Evolutionary conservation across 37 sponge, comb jelly and placozoan genomes (phyloP).

Genomic region (Amphimedon queenslandica): DNA sequence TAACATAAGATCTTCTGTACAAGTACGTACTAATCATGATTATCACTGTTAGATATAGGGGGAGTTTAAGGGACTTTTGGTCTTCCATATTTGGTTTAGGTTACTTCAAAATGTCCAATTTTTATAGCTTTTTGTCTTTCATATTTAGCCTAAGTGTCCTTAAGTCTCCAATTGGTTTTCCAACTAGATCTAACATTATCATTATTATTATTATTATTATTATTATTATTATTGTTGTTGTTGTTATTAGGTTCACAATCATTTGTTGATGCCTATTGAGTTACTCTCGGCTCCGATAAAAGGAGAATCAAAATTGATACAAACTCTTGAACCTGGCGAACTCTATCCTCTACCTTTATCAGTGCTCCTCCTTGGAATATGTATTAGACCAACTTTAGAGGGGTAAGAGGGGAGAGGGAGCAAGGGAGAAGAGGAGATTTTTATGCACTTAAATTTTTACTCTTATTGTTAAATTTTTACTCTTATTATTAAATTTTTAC

Average conservation of each 20-base stretch:
- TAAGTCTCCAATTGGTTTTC: too few relatives aligned
- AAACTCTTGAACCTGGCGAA: constrained; percentile 21
- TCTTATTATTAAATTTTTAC: neutral
- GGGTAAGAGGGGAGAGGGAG: too few relatives aligned
- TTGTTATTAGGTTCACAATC: constrained; percentile 1
- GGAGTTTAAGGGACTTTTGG: neutral
- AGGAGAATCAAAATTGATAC: neutral
- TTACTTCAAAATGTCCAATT: too few relatives aligned
- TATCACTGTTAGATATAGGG: too few relatives aligned
- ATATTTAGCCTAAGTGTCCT: too few relatives aligned
- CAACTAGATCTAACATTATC: too few relatives aligned
- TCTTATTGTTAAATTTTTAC: neutral
- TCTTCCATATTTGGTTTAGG: too few relatives aligned
- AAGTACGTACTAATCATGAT: constrained; percentile 9
- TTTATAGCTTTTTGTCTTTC: neutral
- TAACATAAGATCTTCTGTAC: constrained; percentile 47
- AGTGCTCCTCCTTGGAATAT: neutral
- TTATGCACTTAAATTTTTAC: too few relatives aligned
- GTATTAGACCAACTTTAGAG: too few relatives aligned
- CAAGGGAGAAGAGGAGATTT: too few relatives aligned
- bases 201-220: too few relatives aligned
- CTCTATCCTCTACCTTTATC: constrained; percentile 42
- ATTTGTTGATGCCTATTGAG: neutral
- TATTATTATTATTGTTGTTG: constrained; percentile 1
- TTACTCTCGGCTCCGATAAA: neutral